Evolutionary conservation across 2,888 invertebrate genomes (phyloP).

Genomic region (Ferdinandea cuprea): DNA sequence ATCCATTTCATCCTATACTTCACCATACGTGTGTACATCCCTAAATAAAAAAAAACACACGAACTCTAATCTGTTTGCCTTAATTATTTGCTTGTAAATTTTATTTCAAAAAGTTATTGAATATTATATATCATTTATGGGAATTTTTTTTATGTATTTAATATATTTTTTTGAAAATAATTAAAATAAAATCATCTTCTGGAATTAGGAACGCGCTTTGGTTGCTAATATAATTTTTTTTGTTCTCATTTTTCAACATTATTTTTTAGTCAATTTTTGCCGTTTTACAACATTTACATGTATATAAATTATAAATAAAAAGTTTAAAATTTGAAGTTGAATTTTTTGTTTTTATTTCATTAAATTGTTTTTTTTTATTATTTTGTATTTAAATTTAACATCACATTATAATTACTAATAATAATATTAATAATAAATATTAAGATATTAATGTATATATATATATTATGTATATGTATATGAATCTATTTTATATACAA

Average conservation of each 20-base stretch:
- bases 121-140: conserved; percentile 50
- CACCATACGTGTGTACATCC: too few relatives aligned
- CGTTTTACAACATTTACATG: conserved; percentile 69
- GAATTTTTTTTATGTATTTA: not conserved
- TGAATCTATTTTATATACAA: conserved; percentile 75
- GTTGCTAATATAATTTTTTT: conserved; percentile 59
- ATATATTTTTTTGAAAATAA: conserved; percentile 27
- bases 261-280: conserved; percentile 50
- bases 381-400: conserved; percentile 78
- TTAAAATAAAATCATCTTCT: conserved; percentile 19
- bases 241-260: conserved; percentile 16
- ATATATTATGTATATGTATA: conserved; percentile 72
- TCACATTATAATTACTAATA: conserved; percentile 79
- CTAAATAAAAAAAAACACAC: too few relatives aligned
- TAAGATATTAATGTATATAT: conserved; percentile 73
- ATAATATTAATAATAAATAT: conserved; percentile 78
- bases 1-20: too few relatives aligned
- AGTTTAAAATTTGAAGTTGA: conserved; percentile 52
- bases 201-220: conserved; percentile 61
- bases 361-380: conserved; percentile 52
- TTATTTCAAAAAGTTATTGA: conserved; percentile 55
- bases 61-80: conserved; percentile 24
- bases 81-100: not conserved
- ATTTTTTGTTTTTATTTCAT: conserved; percentile 40
- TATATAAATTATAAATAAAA: conserved; percentile 64